Evolutionary conservation across 2,888 invertebrate genomes (phyloP).

Genomic region (Sialis fuliginosa): DNA sequence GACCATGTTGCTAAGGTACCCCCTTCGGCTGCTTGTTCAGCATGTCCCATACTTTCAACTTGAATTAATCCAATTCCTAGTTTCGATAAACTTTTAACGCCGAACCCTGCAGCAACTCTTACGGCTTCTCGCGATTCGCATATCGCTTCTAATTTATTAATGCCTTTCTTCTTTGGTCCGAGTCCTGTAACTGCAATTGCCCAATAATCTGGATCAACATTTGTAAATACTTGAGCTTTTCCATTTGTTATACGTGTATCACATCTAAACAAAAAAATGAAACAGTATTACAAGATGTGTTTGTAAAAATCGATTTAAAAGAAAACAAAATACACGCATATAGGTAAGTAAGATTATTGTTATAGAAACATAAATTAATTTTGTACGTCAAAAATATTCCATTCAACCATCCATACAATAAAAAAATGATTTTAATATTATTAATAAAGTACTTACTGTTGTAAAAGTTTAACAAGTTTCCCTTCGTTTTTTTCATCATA

Average conservation of each 20-base stretch:
- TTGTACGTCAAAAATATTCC: too few species aligned
- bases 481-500: conserved; percentile 30
- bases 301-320: too few species aligned
- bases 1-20: conserved; percentile 17
- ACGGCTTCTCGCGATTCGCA: conserved; percentile 26
- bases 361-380: too few species aligned
- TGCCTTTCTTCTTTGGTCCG: conserved; percentile 20
- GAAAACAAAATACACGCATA: too few species aligned
- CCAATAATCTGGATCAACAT: conserved; percentile 17
- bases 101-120: conserved; percentile 18
- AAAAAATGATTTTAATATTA: too few species aligned
- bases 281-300: too few species aligned
- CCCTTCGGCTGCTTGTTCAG: conserved; percentile 29
- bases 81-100: conserved; percentile 11
- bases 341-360: too few species aligned
- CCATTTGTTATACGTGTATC: conserved; percentile 9
- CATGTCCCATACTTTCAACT: conserved; percentile 28
- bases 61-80: conserved; percentile 19
- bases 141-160: conserved; percentile 23
- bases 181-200: conserved; percentile 25
- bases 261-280: neutral
- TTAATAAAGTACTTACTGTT: neutral
- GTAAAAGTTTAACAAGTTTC: conserved; percentile 25
- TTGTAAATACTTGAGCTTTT: conserved; percentile 15
- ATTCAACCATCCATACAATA: too few species aligned